phyloP scores from a whole-genome alignment of 2,888 invertebrate species.

The Limnephilus marmoratus region DNA sequence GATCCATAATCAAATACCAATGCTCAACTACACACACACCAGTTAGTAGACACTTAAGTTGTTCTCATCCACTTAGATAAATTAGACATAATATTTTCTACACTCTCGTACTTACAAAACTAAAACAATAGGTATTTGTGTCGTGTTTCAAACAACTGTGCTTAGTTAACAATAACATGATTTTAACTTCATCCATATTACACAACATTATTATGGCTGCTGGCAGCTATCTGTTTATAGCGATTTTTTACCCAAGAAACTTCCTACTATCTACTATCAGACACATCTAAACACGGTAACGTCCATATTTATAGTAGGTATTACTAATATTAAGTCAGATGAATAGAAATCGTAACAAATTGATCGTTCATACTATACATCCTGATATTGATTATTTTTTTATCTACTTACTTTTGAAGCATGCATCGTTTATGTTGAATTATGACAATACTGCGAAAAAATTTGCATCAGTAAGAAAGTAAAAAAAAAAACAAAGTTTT shows the following conservation, averaged over 20 bases:
- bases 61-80: neutral
- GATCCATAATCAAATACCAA: neutral
- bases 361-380: too few species aligned
- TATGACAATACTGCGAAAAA: too few species aligned
- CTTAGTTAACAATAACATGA: neutral
- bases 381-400: too few species aligned
- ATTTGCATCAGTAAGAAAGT: too few species aligned
- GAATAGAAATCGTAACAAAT: too few species aligned
- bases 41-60: neutral
- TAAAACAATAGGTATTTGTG: neutral
- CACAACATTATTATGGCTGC: neutral
- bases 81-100: neutral
- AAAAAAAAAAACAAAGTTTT: too few species aligned
- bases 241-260: neutral
- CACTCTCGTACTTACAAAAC: neutral
- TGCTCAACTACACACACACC: neutral
- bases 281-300: too few species aligned
- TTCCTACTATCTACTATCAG: too few species aligned
- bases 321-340: too few species aligned
- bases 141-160: neutral
- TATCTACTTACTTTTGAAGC: too few species aligned
- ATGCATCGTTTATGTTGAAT: too few species aligned
- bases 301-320: too few species aligned
- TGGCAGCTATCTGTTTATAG: neutral
- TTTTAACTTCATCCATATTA: neutral